A percentile compares a stretch with the other conserved stretches of the same genome.
These are phyloP conservation scores for Oreotrochilus melanogaster DNA, from an alignment of 2,113 vertebrate genomes.

Conservation along the genomic window DNA sequence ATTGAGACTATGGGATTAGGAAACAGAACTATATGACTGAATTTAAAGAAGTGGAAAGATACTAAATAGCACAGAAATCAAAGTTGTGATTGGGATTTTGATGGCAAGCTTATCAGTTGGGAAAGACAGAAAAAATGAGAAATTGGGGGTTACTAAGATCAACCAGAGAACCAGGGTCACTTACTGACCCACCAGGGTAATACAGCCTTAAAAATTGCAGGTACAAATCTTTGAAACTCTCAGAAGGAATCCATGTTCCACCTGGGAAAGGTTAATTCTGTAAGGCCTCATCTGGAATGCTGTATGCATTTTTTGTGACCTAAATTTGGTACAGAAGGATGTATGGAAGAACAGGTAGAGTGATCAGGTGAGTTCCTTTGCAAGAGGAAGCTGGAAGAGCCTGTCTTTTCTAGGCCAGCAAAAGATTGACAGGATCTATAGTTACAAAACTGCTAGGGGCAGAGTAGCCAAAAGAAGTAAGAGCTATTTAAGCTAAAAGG, in stretches of 20 bases:
- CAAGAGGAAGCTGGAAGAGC: background rate
- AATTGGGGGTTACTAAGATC: background rate
- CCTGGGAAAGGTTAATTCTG: background rate
- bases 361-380: background rate
- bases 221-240: background rate
- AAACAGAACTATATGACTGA: background rate
- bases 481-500: background rate
- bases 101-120: background rate
- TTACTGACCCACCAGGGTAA: background rate
- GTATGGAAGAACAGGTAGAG: background rate
- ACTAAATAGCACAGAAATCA: background rate
- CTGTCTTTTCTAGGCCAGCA: background rate
- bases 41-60: background rate
- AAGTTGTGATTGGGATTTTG: background rate
- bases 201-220: background rate
- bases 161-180: background rate
- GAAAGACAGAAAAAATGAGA: background rate
- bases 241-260: background rate
- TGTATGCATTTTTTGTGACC: background rate
- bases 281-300: background rate
- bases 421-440: background rate
- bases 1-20: background rate
- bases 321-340: slow-evolving; percentile 2
- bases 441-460: background rate
- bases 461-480: background rate